Percentiles rank a stretch among this genome's conserved stretches.
These are phyloP conservation scores for Philereme transversata DNA, from an alignment of 2,888 invertebrate genomes.

Conservation along the genomic window DNA sequence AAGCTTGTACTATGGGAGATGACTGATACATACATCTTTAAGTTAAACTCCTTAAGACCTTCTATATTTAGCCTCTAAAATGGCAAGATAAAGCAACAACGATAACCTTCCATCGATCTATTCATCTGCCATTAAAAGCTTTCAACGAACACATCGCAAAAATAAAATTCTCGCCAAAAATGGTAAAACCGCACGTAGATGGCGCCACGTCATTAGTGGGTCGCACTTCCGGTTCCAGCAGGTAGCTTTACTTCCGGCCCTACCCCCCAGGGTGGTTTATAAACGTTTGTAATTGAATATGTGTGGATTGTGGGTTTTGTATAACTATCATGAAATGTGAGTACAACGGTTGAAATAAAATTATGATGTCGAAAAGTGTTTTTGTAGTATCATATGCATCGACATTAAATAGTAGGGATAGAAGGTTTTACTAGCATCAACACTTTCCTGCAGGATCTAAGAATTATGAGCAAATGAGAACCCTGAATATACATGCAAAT, in stretches of 20 bases:
- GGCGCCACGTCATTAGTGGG: slow-evolving; percentile 66
- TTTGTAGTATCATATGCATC: no score
- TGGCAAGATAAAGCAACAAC: background rate
- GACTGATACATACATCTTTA: no score
- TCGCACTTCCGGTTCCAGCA: slow-evolving; percentile 58
- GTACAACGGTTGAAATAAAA: background rate
- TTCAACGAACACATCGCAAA: slow-evolving; percentile 22
- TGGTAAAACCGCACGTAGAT: slow-evolving; percentile 49
- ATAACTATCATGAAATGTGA: background rate
- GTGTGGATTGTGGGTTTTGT: slow-evolving; percentile 17
- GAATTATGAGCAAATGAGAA: no score
- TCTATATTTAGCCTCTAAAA: no score
- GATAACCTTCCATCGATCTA: background rate
- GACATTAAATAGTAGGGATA: no score
- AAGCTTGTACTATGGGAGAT: no score
- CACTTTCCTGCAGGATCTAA: no score
- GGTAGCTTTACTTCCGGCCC: slow-evolving; percentile 44
- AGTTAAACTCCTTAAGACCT: no score
- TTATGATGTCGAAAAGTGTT: no score
- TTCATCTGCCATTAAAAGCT: slow-evolving; percentile 15
- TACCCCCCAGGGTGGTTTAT: slow-evolving; percentile 24
- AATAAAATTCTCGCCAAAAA: slow-evolving; percentile 40
- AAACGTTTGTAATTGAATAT: slow-evolving; percentile 31
- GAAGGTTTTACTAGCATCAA: no score
- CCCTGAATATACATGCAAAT: no score